Evolutionary conservation across 30 jellyfish, hydroid and myxozoan genomes (phyloP), one percentile per base, ranked within the genome.

Genomic region (Hydra vulgaris): DNA sequence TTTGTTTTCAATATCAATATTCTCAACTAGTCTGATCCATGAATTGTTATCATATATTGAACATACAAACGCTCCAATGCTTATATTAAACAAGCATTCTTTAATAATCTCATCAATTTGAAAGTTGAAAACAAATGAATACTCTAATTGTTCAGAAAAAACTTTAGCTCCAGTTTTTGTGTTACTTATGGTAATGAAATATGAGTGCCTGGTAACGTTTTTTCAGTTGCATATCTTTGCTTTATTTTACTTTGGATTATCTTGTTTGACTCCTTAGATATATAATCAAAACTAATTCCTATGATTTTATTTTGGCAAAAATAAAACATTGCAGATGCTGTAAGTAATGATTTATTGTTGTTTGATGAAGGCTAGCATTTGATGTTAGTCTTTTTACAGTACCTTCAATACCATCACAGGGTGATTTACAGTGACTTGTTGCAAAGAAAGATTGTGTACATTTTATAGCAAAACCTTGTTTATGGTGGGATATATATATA

Each of bases 401-500:
- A 66, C 94, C 94, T 1, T 84, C 88, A 21, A 85, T 21, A 19
- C 92, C 92, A 84, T 84, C 87, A 54, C 92, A 84, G 26, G 88
- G 80, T 54, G 94, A 85, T 74, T 79, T 85, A 83, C 94, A 88
- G 80, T 85, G 94, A 22, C 94, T 85, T 55, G 89, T 76, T 3
- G 94, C 95, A 72, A 86, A 86, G 66, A 86, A 86, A 22, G 73
- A 20, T 89, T 89, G 53, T 7, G 25, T 56, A 72, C 89, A 79
- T 0, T 54, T 27, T 24, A 73, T 25, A 25, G 71, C 76, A 79
- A 86, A 86, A 86, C 79, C 95, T 3, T 23, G 71, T 16, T 54
- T 18, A 67, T 86, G 89, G 66, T 26, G 52, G 73, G 90, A 80
- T 17, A 86, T 23, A 72, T 40, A n/a, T 79, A 76, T 15, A 23